phyloP scores from a whole-genome alignment of 2,888 invertebrate genomes.

The Crioceris asparagi region DNA sequence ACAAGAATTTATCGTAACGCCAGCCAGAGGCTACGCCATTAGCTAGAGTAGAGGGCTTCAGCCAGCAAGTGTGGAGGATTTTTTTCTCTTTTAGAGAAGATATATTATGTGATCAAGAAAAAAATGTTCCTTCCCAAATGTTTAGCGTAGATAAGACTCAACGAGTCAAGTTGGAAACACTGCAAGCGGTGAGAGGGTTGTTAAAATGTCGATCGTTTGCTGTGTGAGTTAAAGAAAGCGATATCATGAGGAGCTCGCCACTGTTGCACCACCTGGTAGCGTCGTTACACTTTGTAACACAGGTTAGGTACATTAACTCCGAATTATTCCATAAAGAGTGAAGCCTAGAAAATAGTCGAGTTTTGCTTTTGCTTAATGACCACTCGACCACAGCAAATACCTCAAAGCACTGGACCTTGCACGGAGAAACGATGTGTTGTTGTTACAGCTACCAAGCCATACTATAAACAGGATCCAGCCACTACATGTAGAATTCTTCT shows the following conservation, averaged over 20 bases:
- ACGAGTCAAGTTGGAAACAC: constrained; percentile 15
- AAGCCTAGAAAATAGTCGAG: constrained; percentile 5
- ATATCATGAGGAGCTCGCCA: neutral
- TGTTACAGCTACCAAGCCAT: constrained; percentile 11
- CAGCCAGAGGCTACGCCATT: constrained; percentile 8
- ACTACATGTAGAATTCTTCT: constrained; percentile 10
- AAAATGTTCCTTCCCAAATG: constrained; percentile 17
- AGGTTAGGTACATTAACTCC: constrained; percentile 9
- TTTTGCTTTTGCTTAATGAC: constrained; percentile 9
- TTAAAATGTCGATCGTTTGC: constrained; percentile 15
- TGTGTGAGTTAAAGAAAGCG: neutral
- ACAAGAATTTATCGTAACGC: constrained; percentile 6
- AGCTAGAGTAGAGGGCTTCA: constrained; percentile 15
- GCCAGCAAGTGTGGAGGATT: constrained; percentile 15
- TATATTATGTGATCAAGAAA: constrained; percentile 13
- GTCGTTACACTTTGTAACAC: constrained; percentile 3
- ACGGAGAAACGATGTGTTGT: constrained; percentile 1
- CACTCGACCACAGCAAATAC: constrained; percentile 8
- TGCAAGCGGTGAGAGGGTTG: constrained; percentile 19
- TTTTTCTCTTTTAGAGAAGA: constrained; percentile 14
- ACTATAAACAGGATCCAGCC: constrained; percentile 12
- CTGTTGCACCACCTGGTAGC: constrained; percentile 1
- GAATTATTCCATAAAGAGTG: constrained; percentile 7
- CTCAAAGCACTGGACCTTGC: constrained; percentile 6
- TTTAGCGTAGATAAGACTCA: constrained; percentile 16